Evolutionary conservation across 37 sponge, comb jelly and placozoan genomes (phyloP).

Genomic region (Spongia lamella): DNA sequence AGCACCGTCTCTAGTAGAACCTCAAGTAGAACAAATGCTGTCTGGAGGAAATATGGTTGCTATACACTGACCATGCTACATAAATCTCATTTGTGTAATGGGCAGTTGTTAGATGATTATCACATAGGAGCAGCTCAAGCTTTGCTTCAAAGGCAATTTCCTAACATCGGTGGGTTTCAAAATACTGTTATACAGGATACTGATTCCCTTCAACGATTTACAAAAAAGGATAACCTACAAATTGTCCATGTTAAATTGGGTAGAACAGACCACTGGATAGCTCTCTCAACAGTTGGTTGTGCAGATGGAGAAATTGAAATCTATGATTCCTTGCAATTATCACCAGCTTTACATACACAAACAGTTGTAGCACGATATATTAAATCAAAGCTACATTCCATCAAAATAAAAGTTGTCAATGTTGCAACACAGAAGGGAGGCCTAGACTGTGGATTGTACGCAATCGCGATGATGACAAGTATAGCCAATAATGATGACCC

Average conservation of each 20-base stretch:
- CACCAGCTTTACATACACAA: constrained; percentile 15
- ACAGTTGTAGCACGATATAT: constrained; percentile 17
- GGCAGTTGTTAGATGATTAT: constrained; percentile 3
- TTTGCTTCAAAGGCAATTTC: constrained; percentile 4
- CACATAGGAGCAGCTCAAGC: background rate
- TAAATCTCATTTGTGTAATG: background rate
- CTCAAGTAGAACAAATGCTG: too few species aligned
- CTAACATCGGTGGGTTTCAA: constrained; percentile 20
- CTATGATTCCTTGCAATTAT: constrained; percentile 16
- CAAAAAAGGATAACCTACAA: too few species aligned
- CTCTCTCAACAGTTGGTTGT: constrained; percentile 1
- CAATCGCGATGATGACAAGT: constrained; percentile 19
- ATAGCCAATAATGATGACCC: constrained; percentile 29
- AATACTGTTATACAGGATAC: too few species aligned
- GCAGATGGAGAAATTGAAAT: background rate
- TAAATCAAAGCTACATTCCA: background rate
- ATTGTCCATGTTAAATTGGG: constrained; percentile 40
- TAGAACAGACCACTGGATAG: constrained; percentile 34
- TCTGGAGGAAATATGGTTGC: constrained; percentile 7
- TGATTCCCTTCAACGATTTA: too few species aligned
- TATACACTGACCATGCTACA: background rate
- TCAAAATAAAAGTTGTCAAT: constrained; percentile 30
- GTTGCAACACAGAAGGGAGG: constrained; percentile 28
- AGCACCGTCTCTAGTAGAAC: too few species aligned
- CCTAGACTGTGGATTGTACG: constrained; percentile 27